These are phyloP conservation scores for Labeo calbasu DNA, from an alignment of 2,797 vertebrate genomes.

Conservation along the genomic window DNA sequence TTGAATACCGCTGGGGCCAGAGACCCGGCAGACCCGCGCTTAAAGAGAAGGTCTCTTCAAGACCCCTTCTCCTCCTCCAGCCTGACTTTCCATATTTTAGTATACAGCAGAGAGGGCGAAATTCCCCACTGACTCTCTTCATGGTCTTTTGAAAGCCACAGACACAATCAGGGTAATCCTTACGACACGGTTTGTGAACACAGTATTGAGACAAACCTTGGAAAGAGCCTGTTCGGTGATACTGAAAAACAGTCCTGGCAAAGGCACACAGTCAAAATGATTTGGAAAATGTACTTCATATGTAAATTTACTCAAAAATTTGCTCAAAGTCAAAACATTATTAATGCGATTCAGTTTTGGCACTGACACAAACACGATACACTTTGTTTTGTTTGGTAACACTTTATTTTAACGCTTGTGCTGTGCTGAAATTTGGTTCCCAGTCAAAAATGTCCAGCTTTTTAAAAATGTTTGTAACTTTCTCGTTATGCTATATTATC, in stretches of 20 bases:
- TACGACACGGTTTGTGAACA: background rate
- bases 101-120: conserved; percentile 8
- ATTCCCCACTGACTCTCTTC: conserved; percentile 23
- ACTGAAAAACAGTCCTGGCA: background rate
- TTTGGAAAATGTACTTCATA: background rate
- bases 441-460: background rate
- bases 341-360: background rate
- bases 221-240: background rate
- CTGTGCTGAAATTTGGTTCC: background rate
- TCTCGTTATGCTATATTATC: background rate
- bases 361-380: background rate
- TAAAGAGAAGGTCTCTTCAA: conserved; percentile 35
- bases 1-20: conserved; percentile 35
- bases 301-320: too few species aligned
- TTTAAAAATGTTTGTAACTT: background rate
- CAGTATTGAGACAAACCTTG: conserved; percentile 3
- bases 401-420: background rate
- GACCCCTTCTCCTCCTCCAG: conserved; percentile 7
- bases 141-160: conserved; percentile 21
- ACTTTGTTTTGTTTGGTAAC: background rate
- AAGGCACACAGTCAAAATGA: background rate
- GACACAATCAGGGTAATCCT: conserved; percentile 28
- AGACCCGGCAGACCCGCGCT: conserved; percentile 30
- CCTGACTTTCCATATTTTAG: conserved; percentile 27
- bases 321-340: background rate